Conservation (phyloP, 2,888 invertebrate genomes). For the Eristalinus sepulchralis region DNA sequence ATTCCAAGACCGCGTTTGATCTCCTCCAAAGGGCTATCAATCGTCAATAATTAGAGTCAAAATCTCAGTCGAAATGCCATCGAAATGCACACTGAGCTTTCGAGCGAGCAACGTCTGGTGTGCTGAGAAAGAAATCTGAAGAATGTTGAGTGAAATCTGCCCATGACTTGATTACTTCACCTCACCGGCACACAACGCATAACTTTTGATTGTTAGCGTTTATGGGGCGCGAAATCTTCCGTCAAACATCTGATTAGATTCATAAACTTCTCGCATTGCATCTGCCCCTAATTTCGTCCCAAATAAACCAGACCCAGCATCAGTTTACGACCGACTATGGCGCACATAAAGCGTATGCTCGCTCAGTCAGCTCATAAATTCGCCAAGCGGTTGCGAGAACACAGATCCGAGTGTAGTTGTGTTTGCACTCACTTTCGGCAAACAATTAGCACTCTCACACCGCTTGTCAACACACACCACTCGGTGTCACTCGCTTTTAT, state of each 20-base stretch:
- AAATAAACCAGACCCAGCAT: neutral
- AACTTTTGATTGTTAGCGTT: neutral
- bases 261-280: neutral
- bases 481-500: conserved; percentile 8
- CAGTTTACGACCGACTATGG: neutral
- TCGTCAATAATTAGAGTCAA: too few species aligned
- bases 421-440: neutral
- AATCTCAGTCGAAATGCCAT: too few species aligned
- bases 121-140: too few species aligned
- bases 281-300: neutral
- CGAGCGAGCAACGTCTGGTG: too few species aligned
- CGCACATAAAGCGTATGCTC: neutral
- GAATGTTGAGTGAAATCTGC: too few species aligned
- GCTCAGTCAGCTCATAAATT: neutral
- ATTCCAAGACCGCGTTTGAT: too few species aligned
- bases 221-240: neutral
- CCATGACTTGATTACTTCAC: too few species aligned
- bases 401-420: neutral
- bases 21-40: too few species aligned
- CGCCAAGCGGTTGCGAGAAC: neutral
- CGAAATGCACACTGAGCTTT: too few species aligned
- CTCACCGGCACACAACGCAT: too few species aligned
- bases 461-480: neutral
- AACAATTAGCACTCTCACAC: neutral
- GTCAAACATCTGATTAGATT: neutral